Evolutionary conservation across 2,797 vertebrate genomes (phyloP).

Genomic region (Gobio occitaniae): DNA sequence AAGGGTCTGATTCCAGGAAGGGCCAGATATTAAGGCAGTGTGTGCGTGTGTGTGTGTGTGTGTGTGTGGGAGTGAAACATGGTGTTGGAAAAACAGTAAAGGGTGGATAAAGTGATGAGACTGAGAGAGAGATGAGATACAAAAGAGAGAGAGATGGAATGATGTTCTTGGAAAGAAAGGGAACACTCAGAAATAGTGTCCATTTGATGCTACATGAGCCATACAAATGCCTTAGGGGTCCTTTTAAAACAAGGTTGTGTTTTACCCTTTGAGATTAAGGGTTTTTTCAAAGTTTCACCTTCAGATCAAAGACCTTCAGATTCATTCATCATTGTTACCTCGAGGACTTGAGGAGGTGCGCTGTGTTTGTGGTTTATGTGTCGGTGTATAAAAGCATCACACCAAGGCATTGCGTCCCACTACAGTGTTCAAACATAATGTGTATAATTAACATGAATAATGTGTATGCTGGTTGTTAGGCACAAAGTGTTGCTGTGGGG

Average conservation of each 20-base stretch:
- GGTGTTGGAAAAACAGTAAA: not conserved
- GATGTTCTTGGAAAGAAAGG: constrained; percentile 40
- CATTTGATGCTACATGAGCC: constrained; percentile 21
- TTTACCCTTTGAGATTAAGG: constrained; percentile 43
- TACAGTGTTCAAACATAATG: not conserved
- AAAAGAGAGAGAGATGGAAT: constrained; percentile 27
- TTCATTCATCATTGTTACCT: constrained; percentile 26
- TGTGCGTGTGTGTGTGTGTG: constrained; percentile 17
- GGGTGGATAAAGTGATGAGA: constrained; percentile 23
- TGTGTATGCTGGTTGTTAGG: constrained; percentile 36
- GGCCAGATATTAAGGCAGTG: constrained; percentile 21
- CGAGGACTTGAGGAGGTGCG: constrained; percentile 29
- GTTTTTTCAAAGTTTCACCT: constrained; percentile 30
- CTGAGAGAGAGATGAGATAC: not conserved
- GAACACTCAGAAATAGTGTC: constrained; percentile 23
- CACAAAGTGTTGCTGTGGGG: constrained; percentile 47
- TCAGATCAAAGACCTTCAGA: constrained; percentile 30
- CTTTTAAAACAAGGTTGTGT: constrained; percentile 41
- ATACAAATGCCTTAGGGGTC: constrained; percentile 32
- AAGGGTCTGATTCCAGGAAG: constrained; percentile 41
- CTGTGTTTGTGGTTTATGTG: constrained; percentile 15
- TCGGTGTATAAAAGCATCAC: not conserved
- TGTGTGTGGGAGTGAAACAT: constrained; percentile 15
- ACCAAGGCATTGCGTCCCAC: not conserved
- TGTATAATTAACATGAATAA: constrained; percentile 18